Conservation (phyloP, 2,888 invertebrate genomes). For the Tromatobia lineatoria region DNA sequence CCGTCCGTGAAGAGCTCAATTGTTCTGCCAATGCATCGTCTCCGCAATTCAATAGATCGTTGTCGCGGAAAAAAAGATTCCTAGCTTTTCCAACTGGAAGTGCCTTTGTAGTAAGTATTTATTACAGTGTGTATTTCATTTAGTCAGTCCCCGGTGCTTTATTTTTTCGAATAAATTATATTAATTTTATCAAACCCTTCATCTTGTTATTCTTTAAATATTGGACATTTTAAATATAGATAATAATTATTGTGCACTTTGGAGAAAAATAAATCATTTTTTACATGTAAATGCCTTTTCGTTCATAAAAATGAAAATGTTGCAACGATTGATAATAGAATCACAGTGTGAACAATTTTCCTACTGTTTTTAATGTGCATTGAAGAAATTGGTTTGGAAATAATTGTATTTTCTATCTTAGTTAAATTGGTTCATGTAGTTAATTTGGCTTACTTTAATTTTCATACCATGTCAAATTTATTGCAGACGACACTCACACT, state of each 20-base stretch:
- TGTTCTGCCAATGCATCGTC: constrained; percentile 15
- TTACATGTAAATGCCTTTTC: not conserved
- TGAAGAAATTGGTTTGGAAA: not conserved
- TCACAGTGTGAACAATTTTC: too few species aligned
- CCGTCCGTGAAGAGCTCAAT: constrained; percentile 32
- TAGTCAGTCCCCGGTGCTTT: too few species aligned
- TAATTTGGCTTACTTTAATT: not conserved
- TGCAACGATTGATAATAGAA: not conserved
- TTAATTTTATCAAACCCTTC: too few species aligned
- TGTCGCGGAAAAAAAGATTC: constrained; percentile 82
- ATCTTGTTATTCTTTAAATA: too few species aligned
- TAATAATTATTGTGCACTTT: too few species aligned
- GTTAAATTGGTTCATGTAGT: too few species aligned
- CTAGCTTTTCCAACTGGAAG: constrained; percentile 85
- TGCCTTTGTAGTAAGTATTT: constrained; percentile 83
- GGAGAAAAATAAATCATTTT: too few species aligned
- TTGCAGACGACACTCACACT: constrained; percentile 87
- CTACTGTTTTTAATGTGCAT: not conserved
- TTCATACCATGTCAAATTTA: not conserved
- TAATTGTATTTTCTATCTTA: not conserved
- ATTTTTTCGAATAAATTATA: too few species aligned
- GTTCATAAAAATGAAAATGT: too few species aligned
- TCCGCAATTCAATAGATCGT: constrained; percentile 70
- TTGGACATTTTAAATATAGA: too few species aligned
- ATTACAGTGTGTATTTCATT: not conserved